phyloP scores from a whole-genome alignment of 2,888 invertebrate genomes.

The Caenorhabditis sp. region DNA sequence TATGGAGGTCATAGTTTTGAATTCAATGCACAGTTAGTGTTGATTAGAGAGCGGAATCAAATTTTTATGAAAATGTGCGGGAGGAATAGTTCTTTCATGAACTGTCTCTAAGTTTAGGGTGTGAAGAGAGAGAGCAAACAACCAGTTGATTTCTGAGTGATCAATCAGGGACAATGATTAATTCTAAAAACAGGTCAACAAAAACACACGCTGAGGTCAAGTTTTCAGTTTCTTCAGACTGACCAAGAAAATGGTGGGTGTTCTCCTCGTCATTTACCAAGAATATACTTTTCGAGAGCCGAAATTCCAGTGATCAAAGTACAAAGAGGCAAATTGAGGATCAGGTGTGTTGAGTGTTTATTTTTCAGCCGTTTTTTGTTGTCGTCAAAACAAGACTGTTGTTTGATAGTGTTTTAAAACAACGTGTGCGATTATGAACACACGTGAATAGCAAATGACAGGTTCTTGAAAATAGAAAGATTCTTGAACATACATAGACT shows the following conservation, averaged over 20 bases:
- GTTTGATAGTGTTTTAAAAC: neutral
- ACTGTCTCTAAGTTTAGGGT: neutral
- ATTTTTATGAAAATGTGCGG: conserved; percentile 1
- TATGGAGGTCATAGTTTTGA: conserved; percentile 28
- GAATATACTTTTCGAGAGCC: too few relatives aligned
- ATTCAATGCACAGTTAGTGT: neutral
- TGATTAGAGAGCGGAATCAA: conserved; percentile 1
- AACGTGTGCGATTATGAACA: neutral
- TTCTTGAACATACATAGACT: too few relatives aligned
- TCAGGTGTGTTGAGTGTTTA: conserved; percentile 23
- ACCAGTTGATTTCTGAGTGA: conserved; percentile 19
- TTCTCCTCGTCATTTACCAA: too few relatives aligned
- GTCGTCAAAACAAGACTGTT: conserved; percentile 17
- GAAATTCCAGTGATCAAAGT: neutral
- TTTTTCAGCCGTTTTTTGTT: conserved; percentile 3
- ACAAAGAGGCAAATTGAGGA: neutral
- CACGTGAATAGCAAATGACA: conserved; percentile 2
- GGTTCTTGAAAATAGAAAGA: neutral
- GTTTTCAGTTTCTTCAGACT: too few relatives aligned
- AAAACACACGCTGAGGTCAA: neutral
- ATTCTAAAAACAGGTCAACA: neutral
- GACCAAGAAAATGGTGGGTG: too few relatives aligned
- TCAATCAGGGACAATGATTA: conserved; percentile 9
- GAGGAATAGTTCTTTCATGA: neutral
- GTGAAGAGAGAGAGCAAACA: conserved; percentile 5